Base-by-base conservation (phyloP, 1,140 invertebrate genomes). In the Apis dorsata region DNA sequence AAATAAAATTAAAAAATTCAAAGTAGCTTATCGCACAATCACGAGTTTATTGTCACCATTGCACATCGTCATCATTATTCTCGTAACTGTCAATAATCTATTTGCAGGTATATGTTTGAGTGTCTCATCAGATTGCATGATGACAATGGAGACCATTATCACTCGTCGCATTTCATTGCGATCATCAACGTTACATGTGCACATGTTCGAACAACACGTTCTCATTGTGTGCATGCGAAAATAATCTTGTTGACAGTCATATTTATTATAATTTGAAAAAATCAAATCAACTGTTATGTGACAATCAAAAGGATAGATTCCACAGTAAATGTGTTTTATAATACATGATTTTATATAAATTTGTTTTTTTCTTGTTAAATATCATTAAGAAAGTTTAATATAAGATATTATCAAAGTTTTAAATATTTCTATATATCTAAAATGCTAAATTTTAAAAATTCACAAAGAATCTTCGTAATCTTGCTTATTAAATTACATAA, bases 121-220 rank as follows among this genome's bases (percentile, higher is more conserved):
- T 75, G 81, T 79, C 71, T 79, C 83, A 83, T 85, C 86, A 71
- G 70, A 59, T 69, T 76, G 86, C 79, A 55, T 65, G 86, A 87
- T 78, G 73, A 87, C 81, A 87, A 87, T 84, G 81, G 53, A 63
- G 78, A 68, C 71, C 81, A 87, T 87, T 87, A 87, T 87, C 86
- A 86, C 81, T 79, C 81, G 80, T 79, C 72, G 74, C 69, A 74
- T 87, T 44, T 87, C 76, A 78, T 87, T 74, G 59, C 65, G 49
- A 77, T 84, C 65, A 66, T 66, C 55, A 57, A 60, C 68, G 57
- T 65, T 63, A 60, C 69, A 84, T 17, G 55, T 51, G 28, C 60
- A 19, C 73, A 28, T 34, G 12, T 28, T 3, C 62, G 12, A 51
- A 13, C 24, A n/a, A 57, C 21, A 15, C 34, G 53, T 78, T 12